Evolutionary conservation across 2,113 vertebrate species (phyloP), one percentile per base, ranked within the genome.

Genomic region (Neomonachus schauinslandi): DNA sequence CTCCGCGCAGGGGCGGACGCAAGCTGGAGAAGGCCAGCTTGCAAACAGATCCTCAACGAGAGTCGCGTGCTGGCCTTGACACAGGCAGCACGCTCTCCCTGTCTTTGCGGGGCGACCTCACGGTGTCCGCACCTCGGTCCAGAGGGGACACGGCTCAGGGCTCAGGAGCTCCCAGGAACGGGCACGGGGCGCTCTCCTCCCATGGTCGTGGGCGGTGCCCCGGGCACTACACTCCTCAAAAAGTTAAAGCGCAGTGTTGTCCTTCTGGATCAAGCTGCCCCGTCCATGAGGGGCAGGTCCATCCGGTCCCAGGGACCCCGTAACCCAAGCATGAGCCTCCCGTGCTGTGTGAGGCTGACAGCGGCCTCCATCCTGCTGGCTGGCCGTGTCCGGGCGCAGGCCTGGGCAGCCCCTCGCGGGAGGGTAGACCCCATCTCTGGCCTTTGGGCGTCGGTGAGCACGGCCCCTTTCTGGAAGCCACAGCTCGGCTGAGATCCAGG

Each of bases 11-110:
- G 98, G 98, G 97, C 94, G 95, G 97, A 97, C 98, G 98, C 97
- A 95, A 97, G 98, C 98, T 95, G 94, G 97, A 95, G 97, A 95
- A 98, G 97, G 98, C 98, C 98, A 97, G 97, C 97, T 97, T 80
- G 92, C 98, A 97, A 98, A 97, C 98, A 97, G 98, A 97, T 97
- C 91, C 98, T 89, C 97, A 98, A 98, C 6, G 26, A 98, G 97
- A 63, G 98, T 53, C 28, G 7, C 9, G 6, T 11, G 74, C 16
- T 15, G 9, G 42, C 74, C 42, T 31, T 33, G 46, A 18, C 4
- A 0, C 16, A 4, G 24, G 24, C 12, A 46, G 39, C 42, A 15
- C 3, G 14, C 13, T 28, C 42, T 49, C 24, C 72, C 6, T 49
- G 76, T 31, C 49, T 3, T 12, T 33, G 16, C 5, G 2, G 39